Percentiles rank a stretch among this genome's conserved stretches.
phyloP scores from a whole-genome alignment of 2,113 vertebrate species.

The Stigmatopora nigra region DNA sequence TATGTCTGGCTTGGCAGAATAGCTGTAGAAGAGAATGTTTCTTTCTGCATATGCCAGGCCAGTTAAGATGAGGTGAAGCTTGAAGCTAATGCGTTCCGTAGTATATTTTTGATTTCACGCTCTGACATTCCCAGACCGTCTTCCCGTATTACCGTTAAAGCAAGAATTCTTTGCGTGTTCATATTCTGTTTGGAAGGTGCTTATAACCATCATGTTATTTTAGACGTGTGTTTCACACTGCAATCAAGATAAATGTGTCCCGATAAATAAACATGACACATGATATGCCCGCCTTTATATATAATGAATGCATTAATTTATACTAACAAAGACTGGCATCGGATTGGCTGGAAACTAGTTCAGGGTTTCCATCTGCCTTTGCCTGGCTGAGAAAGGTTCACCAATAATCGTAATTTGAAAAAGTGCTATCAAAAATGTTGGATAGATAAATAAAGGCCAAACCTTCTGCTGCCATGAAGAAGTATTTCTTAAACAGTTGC shows the following conservation, averaged over 20 bases:
- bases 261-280: neutral
- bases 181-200: constrained; percentile 4
- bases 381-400: neutral
- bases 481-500: neutral
- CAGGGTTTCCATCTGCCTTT: neutral
- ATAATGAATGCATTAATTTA: neutral
- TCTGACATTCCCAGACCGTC: constrained; percentile 27
- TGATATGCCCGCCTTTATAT: neutral
- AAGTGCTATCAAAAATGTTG: neutral
- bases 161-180: constrained; percentile 11
- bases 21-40: constrained; percentile 4
- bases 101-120: constrained; percentile 37
- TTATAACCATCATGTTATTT: neutral
- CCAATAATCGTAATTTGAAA: neutral
- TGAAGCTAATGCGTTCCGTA: constrained; percentile 40
- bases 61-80: constrained; percentile 41
- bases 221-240: neutral
- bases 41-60: constrained; percentile 17
- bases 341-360: neutral
- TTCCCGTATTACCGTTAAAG: constrained; percentile 13
- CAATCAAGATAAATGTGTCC: neutral
- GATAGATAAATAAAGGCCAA: neutral
- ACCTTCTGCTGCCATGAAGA: too few relatives aligned
- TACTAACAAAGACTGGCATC: neutral
- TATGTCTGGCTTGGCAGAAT: constrained; percentile 30